Base-by-base conservation (phyloP, 2,797 vertebrate species). In the Balearica regulorum region DNA sequence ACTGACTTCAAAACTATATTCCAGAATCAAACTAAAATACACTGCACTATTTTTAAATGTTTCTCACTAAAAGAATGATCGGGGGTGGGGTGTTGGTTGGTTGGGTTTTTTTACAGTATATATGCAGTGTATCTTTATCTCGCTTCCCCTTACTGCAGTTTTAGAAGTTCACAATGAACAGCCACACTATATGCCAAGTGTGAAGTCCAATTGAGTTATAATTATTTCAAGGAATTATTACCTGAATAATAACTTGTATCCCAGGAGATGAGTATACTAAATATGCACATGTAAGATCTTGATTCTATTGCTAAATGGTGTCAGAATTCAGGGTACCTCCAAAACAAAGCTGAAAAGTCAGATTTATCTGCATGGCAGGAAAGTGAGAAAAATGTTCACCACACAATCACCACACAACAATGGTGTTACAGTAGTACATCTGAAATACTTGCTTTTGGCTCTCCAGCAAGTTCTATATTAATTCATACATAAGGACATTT, bases 21-120 rank as follows among this genome's bases (percentile, higher is more conserved):
- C 37, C 41, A 86, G 41, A 65, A 70, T 13, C 14, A 91, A 73
- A 43, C 13, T 25, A 65, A 83, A 75, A 75, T 26, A 44, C 6
- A 71, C 11, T 37, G 61, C 13, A 17, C 6, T 62, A 60, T 37
- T 87, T 83, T 44, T 10, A 54, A 68, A 15, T 35, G 28, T 66
- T 89, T 87, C 21, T 39, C 77, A 71, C 21, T 24, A 83, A 44
- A 82, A 65, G 31, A 57, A 75, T 28, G 15, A 65, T 43, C 26
- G n/a, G 31, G 28, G 24, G 3, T 0, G 5, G 0, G 0, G 11
- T 80, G 68, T 77, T 29, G 16, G 13, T 60, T 60, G 22, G 7
- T 13, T 55, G 21, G 21, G 1, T 2, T 16, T 49, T 55, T 58
- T 55, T 43, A 48, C 29, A 53, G 49, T 69, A 33, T 62, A 29